Conservation (phyloP, 2,888 invertebrate genomes). For the Meiosimyza decipiens region DNA sequence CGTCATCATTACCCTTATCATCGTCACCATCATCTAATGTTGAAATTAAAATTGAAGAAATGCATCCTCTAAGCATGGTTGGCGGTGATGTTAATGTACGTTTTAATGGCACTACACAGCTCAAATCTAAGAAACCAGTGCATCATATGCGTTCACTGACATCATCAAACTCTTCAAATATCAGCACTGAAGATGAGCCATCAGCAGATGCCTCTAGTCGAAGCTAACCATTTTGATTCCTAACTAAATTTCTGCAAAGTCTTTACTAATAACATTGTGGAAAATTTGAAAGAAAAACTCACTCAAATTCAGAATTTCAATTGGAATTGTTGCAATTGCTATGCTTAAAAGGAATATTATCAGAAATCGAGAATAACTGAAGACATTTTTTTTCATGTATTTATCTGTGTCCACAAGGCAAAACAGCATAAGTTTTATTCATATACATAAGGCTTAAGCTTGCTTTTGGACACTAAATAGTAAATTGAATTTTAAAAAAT, state of each 20-base stretch:
- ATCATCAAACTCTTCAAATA: neutral
- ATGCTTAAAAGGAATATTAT: too few relatives aligned
- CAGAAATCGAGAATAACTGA: too few relatives aligned
- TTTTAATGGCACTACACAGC: constrained; percentile 82
- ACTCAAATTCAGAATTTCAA: too few relatives aligned
- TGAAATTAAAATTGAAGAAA: constrained; percentile 51
- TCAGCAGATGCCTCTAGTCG: constrained; percentile 42
- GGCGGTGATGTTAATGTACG: constrained; percentile 79
- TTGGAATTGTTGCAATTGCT: too few relatives aligned
- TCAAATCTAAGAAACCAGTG: constrained; percentile 77
- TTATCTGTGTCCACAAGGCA: too few relatives aligned
- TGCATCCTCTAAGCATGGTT: constrained; percentile 81
- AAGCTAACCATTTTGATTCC: constrained; percentile 66
- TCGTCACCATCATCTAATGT: constrained; percentile 32
- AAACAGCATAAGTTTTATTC: too few relatives aligned
- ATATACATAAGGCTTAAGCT: too few relatives aligned
- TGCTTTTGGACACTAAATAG: too few relatives aligned
- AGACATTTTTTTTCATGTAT: too few relatives aligned
- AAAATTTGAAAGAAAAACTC: too few relatives aligned
- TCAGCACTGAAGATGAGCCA: constrained; percentile 19
- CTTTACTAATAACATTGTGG: constrained; percentile 47
- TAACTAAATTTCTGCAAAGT: constrained; percentile 60
- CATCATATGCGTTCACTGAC: constrained; percentile 58
- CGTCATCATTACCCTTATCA: constrained; percentile 20
- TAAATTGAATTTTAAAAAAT: too few relatives aligned